phyloP scores from a whole-genome alignment of 2,113 vertebrate species.

The Cololabis saira region DNA sequence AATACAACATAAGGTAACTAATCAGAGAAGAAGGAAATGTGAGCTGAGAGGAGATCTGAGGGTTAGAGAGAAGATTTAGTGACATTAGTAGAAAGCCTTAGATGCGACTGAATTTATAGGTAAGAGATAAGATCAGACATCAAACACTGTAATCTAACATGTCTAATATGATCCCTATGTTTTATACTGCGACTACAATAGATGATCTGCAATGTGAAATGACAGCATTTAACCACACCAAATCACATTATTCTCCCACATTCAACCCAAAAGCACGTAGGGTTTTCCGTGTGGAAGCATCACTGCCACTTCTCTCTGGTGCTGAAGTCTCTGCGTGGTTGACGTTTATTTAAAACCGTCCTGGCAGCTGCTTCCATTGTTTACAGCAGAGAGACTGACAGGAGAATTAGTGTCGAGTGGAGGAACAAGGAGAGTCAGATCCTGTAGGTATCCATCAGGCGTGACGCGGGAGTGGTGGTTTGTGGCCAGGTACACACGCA shows the following conservation, averaged over 20 bases:
- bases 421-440: conserved; percentile 19
- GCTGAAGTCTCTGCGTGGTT: not conserved
- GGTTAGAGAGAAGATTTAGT: too few relatives aligned
- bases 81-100: not conserved
- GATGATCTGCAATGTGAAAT: too few relatives aligned
- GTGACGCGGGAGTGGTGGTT: conserved; percentile 19
- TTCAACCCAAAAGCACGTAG: too few relatives aligned
- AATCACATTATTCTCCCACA: too few relatives aligned
- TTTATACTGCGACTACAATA: too few relatives aligned
- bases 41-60: too few relatives aligned
- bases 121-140: too few relatives aligned
- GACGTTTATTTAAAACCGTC: conserved; percentile 39
- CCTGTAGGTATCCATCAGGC: conserved; percentile 24
- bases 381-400: not conserved
- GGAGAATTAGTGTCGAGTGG: not conserved
- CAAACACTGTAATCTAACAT: too few relatives aligned
- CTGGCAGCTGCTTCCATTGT: conserved; percentile 30
- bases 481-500: conserved; percentile 8
- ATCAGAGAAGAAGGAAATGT: too few relatives aligned
- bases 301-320: not conserved
- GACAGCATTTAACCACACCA: too few relatives aligned
- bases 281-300: conserved; percentile 10
- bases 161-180: too few relatives aligned
- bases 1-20: too few relatives aligned
- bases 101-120: not conserved